Percentiles rank a stretch among this genome's conserved stretches.
Conservation (phyloP, 2,113 vertebrate species). For the Bos indicus region DNA sequence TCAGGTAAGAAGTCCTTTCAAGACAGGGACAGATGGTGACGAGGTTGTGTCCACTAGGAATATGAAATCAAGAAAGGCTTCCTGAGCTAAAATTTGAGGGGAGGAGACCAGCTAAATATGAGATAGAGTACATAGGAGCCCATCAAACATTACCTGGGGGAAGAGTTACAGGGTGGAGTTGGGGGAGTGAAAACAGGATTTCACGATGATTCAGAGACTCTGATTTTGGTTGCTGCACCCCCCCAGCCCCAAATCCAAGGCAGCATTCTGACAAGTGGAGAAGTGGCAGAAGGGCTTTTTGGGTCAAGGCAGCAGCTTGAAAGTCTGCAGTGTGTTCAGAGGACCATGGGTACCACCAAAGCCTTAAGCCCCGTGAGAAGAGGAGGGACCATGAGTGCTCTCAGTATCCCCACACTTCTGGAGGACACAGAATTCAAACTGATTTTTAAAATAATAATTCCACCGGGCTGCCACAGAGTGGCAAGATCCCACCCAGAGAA, state of each 20-base stretch:
- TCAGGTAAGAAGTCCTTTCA: too few relatives aligned
- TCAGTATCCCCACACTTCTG: not conserved
- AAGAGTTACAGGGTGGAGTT: not conserved
- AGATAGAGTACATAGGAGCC: not conserved
- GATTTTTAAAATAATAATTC: not conserved
- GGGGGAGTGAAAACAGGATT: not conserved
- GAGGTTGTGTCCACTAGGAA: not conserved
- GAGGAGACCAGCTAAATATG: not conserved
- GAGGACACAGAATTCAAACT: not conserved
- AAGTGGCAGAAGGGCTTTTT: not conserved
- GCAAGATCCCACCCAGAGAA: not conserved
- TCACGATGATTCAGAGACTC: not conserved
- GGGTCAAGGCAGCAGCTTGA: not conserved
- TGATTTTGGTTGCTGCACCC: not conserved
- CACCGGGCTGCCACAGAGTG: not conserved
- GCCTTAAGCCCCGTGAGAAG: rapidly evolving
- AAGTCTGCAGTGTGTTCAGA: not conserved
- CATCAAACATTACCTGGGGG: not conserved
- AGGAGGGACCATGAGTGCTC: rapidly evolving
- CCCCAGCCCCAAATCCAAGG: rapidly evolving
- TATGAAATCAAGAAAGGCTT: not conserved
- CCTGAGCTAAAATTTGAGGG: not conserved
- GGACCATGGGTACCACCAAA: rapidly evolving
- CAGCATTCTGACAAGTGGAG: not conserved
- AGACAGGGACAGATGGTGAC: not conserved